Evolutionary conservation across 2,888 invertebrate species (phyloP), one percentile per base, ranked within the genome.

Genomic region (Calephelis perditalis): DNA sequence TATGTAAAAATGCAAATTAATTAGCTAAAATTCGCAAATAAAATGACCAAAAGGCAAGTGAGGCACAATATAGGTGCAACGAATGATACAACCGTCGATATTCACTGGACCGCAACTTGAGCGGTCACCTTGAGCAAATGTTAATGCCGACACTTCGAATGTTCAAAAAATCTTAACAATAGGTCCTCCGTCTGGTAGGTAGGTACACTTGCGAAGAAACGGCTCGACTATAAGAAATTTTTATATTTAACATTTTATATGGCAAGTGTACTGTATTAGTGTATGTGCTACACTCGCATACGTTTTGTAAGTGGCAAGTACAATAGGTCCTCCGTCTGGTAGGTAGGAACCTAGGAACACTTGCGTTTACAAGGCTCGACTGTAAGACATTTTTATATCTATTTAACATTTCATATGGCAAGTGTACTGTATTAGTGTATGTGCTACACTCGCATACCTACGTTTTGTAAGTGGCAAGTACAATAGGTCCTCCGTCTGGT

Each of bases 81-180:
- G 62, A 75, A 64, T 62, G 66, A 63, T 77, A 77, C 81, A 63
- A 62, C 58, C 58, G 65, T 63, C 63, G 81, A 84, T 85, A 86
- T 73, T 84, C 88, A 86, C 81, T 89, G 82, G 89, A 82, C 81
- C 87, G 86, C 82, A 76, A 86, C 87, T 76, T 74, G 78, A 78
- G 75, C 84, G 85, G 86, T 89, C 88, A 88, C 89, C 89, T 89
- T 89, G 88, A 81, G 78, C 81, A 79, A 85, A 89, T 88, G 86
- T 82, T 86, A 87, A 85, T 83, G 82, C 84, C 78, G 79, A 84
- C 83, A 84, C 77, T 78, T 76, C 72, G 78, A 76, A 79, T 74
- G 74, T 72, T 71, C 75, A 79, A 78, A 81, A 78, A 78, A 82
- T 76, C 75, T 79, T 76, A 78, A 65, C 75, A 69, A 77, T 71